phyloP scores from a whole-genome alignment of 2,888 invertebrate species.

The Morpho helenor region DNA sequence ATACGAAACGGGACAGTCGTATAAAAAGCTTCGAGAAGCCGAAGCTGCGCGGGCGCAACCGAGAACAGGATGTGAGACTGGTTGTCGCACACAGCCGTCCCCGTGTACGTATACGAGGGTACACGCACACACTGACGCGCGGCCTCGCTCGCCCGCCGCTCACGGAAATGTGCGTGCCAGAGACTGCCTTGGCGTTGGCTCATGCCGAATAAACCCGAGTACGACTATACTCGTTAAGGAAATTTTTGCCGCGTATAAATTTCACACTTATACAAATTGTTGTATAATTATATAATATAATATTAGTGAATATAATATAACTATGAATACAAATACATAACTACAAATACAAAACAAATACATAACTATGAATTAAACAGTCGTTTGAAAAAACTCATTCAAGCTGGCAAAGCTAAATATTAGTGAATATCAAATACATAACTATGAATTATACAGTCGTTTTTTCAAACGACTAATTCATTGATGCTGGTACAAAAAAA shows the following conservation, averaged over 20 bases:
- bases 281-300: no score
- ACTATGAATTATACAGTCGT: no score
- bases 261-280: no score
- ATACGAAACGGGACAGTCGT: slow-evolving; percentile 47
- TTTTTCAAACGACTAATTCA: no score
- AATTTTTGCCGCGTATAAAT: slow-evolving; percentile 13
- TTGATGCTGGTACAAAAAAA: no score
- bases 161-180: slow-evolving; percentile 75
- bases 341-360: no score
- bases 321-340: no score
- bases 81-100: slow-evolving; percentile 60
- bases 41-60: slow-evolving; percentile 65
- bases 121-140: slow-evolving; percentile 51
- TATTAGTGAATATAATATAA: no score
- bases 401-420: no score
- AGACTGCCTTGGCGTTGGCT: slow-evolving; percentile 36
- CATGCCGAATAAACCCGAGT: slow-evolving; percentile 36
- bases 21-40: slow-evolving; percentile 73
- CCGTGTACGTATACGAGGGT: slow-evolving; percentile 30
- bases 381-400: no score
- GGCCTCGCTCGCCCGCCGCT: slow-evolving; percentile 65
- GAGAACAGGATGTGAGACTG: slow-evolving; percentile 79
- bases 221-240: slow-evolving; percentile 23
- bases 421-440: no score
- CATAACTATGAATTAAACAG: no score